phyloP scores from a whole-genome alignment of 2,888 invertebrate species.

The Cataglyphis livida region DNA sequence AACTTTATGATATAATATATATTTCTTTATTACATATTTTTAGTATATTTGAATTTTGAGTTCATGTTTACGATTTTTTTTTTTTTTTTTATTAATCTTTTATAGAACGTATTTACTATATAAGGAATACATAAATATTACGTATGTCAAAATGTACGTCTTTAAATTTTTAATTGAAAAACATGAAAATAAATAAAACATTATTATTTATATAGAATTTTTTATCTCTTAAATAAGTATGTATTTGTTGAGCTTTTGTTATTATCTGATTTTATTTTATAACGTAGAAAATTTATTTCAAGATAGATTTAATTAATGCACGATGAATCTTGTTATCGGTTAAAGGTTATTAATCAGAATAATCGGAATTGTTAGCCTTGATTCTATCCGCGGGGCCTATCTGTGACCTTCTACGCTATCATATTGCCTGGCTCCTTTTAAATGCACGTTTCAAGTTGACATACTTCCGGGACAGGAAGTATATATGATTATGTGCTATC shows the following conservation, averaged over 20 bases:
- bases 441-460: slow-evolving; percentile 73
- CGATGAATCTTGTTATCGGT: background rate
- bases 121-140: background rate
- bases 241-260: background rate
- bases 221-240: background rate
- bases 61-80: background rate
- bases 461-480: slow-evolving; percentile 70
- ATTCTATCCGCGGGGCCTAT: background rate
- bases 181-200: background rate
- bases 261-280: background rate
- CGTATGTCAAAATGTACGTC: background rate
- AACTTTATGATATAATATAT: background rate
- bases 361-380: slow-evolving; percentile 29
- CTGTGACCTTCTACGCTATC: slow-evolving; percentile 39
- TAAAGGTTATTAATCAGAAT: slow-evolving; percentile 16
- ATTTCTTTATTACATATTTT: background rate
- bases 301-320: background rate
- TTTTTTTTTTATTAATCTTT: background rate
- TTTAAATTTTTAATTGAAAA: background rate
- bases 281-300: background rate
- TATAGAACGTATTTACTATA: background rate
- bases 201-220: background rate
- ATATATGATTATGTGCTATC: slow-evolving; percentile 13
- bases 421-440: slow-evolving; percentile 63
- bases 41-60: background rate